Conservation (phyloP, 2,113 vertebrate genomes). For the Etia nguti region DNA sequence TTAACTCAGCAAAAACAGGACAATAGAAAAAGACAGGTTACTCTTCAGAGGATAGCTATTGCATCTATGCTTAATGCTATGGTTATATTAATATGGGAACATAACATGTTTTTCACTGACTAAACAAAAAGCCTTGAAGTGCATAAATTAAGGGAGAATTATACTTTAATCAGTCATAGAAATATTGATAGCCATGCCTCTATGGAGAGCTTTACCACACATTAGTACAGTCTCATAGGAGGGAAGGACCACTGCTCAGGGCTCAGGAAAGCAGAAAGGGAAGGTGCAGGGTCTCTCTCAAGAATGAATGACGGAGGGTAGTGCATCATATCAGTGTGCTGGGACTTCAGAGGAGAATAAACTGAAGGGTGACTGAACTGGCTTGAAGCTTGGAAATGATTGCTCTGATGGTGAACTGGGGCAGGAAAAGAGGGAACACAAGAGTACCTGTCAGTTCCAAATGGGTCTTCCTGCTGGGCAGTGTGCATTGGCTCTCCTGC, state of each 20-base stretch:
- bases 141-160: neutral
- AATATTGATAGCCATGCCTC: neutral
- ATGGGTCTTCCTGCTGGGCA: neutral
- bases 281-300: constrained; percentile 40
- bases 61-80: neutral
- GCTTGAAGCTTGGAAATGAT: constrained; percentile 27
- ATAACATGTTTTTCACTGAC: neutral
- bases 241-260: constrained; percentile 77
- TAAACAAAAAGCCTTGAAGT: neutral
- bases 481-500: neutral
- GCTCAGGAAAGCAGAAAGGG: constrained; percentile 46
- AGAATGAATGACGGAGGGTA: constrained; percentile 61
- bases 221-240: constrained; percentile 79
- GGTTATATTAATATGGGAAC: neutral
- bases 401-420: neutral
- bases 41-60: neutral
- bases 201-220: neutral
- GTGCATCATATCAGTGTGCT: constrained; percentile 41
- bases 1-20: neutral
- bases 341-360: neutral
- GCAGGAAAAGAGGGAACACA: neutral
- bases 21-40: neutral
- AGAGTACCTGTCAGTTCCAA: neutral
- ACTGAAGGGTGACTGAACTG: constrained; percentile 1
- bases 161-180: neutral